Conservation (phyloP, 53 echinoderm and acorn worm genomes). For the Temnopleurus reevesii region DNA sequence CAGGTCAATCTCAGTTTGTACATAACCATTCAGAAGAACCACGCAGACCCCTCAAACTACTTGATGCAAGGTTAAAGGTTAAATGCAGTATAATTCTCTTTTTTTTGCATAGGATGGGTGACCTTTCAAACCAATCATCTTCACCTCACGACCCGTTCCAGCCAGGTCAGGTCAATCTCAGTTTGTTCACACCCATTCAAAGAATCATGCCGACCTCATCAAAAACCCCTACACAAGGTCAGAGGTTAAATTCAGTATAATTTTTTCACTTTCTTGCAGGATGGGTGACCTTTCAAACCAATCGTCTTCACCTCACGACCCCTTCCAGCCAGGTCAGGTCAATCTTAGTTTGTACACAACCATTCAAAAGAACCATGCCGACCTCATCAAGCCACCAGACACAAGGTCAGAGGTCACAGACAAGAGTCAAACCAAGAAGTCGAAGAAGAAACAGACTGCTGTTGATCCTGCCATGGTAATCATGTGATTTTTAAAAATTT, state of each 20-base stretch:
- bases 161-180: constrained; percentile 84
- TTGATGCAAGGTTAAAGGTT: too few relatives aligned
- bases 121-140: constrained; percentile 63
- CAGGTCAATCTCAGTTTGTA: constrained; percentile 75
- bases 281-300: constrained; percentile 65
- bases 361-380: constrained; percentile 91
- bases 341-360: constrained; percentile 69
- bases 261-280: constrained; percentile 35
- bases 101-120: constrained; percentile 60
- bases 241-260: constrained; percentile 26
- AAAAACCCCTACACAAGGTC: constrained; percentile 68
- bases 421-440: constrained; percentile 69
- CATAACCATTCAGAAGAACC: constrained; percentile 77
- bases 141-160: constrained; percentile 71
- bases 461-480: constrained; percentile 64
- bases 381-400: constrained; percentile 77
- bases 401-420: constrained; percentile 69
- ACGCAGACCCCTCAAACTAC: constrained; percentile 83
- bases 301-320: constrained; percentile 71
- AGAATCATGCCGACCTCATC: constrained; percentile 88
- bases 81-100: too few relatives aligned
- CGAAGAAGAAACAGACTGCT: constrained; percentile 66
- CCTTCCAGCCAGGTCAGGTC: constrained; percentile 76
- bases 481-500: too few relatives aligned
- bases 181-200: constrained; percentile 68